Percentiles rank a stretch among this genome's conserved stretches.
Evolutionary conservation across 1,140 invertebrate genomes (phyloP).

Genomic region (Phymorhynchus buccinoides): DNA sequence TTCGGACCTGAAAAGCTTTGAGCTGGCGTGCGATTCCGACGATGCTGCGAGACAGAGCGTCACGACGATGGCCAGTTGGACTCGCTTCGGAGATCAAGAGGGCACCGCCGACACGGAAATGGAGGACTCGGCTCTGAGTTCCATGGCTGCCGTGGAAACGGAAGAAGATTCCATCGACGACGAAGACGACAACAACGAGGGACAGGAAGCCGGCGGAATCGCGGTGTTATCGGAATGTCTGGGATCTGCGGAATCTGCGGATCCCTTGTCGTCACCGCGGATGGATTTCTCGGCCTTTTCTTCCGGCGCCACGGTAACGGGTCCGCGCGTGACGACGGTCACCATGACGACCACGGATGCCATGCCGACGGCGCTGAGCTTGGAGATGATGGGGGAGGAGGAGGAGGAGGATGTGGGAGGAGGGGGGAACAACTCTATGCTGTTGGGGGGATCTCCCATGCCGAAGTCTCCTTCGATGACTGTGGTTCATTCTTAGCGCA

Average conservation of each 20-base stretch:
- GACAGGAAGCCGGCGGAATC: neutral
- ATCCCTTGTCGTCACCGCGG: too few species aligned
- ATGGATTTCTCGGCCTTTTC: constrained; percentile 12
- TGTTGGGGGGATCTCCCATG: constrained; percentile 34
- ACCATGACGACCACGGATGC: constrained; percentile 34
- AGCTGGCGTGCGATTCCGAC: neutral
- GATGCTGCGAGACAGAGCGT: neutral
- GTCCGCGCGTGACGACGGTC: constrained; percentile 5
- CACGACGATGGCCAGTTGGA: neutral
- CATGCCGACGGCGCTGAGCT: constrained; percentile 15
- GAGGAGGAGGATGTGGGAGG: neutral
- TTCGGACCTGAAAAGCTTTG: neutral
- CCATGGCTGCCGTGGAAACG: neutral
- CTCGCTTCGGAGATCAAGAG: neutral
- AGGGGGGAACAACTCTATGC: neutral
- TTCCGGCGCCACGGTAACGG: neutral
- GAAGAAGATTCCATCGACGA: neutral
- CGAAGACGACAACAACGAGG: neutral
- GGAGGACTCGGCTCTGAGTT: neutral
- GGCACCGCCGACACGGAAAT: too few species aligned
- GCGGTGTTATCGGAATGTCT: neutral
- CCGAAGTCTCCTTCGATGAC: constrained; percentile 42
- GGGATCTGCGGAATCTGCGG: too few species aligned
- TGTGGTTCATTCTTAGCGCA: constrained; percentile 36
- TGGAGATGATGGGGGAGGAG: constrained; percentile 20